These are phyloP conservation scores for Mythimna pallens DNA, from an alignment of 2,888 invertebrate species.

Conservation along the genomic window DNA sequence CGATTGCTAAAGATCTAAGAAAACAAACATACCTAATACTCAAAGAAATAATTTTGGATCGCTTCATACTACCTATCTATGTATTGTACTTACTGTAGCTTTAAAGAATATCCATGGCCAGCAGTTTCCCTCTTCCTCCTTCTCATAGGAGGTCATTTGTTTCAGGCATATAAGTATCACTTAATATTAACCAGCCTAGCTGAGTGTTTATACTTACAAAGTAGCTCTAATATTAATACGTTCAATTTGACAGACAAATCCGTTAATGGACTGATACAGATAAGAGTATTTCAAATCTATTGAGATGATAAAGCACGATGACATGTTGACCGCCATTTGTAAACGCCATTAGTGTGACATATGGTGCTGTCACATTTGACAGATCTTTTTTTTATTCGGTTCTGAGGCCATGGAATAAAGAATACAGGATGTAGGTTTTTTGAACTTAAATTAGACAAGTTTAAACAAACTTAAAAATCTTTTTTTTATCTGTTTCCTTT, in stretches of 20 bases:
- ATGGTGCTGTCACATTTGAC: conserved; percentile 46
- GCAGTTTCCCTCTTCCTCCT: neutral
- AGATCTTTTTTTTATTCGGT: conserved; percentile 24
- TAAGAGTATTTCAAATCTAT: conserved; percentile 35
- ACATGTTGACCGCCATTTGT: conserved; percentile 35
- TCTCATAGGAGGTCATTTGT: too few relatives aligned
- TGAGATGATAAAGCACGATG: conserved; percentile 35
- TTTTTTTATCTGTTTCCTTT: too few relatives aligned
- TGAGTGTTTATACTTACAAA: conserved; percentile 21
- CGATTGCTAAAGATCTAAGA: neutral
- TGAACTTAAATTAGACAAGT: neutral
- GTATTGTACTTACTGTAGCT: neutral
- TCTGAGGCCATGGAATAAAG: neutral
- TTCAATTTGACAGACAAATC: conserved; percentile 69
- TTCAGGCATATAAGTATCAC: too few relatives aligned
- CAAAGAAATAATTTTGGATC: too few relatives aligned
- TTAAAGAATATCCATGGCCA: neutral
- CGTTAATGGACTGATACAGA: conserved; percentile 69
- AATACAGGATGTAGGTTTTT: neutral
- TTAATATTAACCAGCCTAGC: conserved; percentile 10
- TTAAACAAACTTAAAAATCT: neutral
- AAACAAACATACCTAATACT: neutral
- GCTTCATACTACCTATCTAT: neutral
- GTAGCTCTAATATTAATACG: conserved; percentile 36
- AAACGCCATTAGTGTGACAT: conserved; percentile 46